These are phyloP conservation scores for Podarcis raffonei DNA, from an alignment of 2,113 vertebrate species.

Conservation along the genomic window DNA sequence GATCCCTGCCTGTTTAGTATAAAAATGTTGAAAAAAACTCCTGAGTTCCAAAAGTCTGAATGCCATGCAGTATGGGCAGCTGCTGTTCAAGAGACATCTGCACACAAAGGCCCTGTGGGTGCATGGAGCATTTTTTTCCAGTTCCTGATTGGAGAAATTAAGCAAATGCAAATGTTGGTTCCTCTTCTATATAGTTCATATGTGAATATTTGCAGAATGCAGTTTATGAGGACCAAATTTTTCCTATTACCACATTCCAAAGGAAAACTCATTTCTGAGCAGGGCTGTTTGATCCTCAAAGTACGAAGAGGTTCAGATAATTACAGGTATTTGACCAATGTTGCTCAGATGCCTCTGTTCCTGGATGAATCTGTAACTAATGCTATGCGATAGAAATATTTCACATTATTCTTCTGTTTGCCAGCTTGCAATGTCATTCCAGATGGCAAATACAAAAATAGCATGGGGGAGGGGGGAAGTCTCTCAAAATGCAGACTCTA, in stretches of 20 bases:
- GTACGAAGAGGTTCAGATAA: constrained; percentile 61
- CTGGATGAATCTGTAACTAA: constrained; percentile 53
- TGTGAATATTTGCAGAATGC: not conserved
- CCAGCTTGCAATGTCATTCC: constrained; percentile 72
- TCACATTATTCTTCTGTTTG: constrained; percentile 61
- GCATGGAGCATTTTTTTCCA: not conserved
- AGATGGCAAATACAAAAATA: constrained; percentile 76
- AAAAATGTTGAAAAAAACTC: not conserved
- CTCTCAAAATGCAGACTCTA: constrained; percentile 55
- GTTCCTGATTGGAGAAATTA: too few species aligned
- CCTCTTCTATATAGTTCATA: not conserved
- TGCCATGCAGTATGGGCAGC: not conserved
- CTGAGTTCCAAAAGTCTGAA: not conserved
- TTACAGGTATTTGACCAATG: constrained; percentile 40
- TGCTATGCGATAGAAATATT: constrained; percentile 57
- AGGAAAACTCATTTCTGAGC: constrained; percentile 37
- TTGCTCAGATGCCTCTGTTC: constrained; percentile 57
- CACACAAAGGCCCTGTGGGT: not conserved
- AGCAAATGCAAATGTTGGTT: not conserved
- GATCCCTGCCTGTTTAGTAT: too few species aligned
- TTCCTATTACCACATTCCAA: not conserved
- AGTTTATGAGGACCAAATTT: too few species aligned
- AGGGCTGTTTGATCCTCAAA: constrained; percentile 24
- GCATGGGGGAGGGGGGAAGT: constrained; percentile 42
- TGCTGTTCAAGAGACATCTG: not conserved